These are phyloP conservation scores for Plumapathes pennacea DNA, from an alignment of 92 coral and sea anemone species.

Conservation along the genomic window DNA sequence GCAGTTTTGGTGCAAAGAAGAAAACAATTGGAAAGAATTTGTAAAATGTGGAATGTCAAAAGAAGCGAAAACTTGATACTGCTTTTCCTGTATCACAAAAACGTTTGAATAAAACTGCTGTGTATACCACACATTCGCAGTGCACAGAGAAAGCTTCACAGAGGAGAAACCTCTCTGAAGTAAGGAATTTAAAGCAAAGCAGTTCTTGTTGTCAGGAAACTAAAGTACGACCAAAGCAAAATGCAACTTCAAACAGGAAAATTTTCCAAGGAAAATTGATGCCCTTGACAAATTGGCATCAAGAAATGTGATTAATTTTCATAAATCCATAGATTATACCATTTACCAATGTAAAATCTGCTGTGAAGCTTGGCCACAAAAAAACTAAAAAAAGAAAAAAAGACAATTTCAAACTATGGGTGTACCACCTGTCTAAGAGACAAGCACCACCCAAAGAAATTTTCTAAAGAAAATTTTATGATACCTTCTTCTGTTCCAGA, in stretches of 20 bases:
- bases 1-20: conserved; percentile 14
- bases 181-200: conserved; percentile 26
- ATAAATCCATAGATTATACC: conserved; percentile 19
- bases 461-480: conserved; percentile 40
- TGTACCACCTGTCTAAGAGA: conserved; percentile 37
- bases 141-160: conserved; percentile 9
- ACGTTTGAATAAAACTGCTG: too few species aligned
- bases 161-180: conserved; percentile 15
- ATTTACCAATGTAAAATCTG: conserved; percentile 39
- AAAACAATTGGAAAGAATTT: conserved; percentile 14
- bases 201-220: too few species aligned
- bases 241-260: too few species aligned
- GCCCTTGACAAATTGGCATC: conserved; percentile 8
- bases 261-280: too few species aligned
- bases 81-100: conserved; percentile 7
- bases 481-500: conserved; percentile 45
- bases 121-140: conserved; percentile 12
- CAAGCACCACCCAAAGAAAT: conserved; percentile 35
- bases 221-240: too few species aligned
- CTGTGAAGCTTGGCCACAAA: conserved; percentile 52
- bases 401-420: conserved; percentile 20
- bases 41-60: conserved; percentile 14
- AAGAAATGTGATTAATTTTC: conserved; percentile 30
- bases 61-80: conserved; percentile 14
- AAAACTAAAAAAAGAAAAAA: conserved; percentile 22